Conservation (phyloP, 2,113 vertebrate species). For the Ovibos moschatus region DNA sequence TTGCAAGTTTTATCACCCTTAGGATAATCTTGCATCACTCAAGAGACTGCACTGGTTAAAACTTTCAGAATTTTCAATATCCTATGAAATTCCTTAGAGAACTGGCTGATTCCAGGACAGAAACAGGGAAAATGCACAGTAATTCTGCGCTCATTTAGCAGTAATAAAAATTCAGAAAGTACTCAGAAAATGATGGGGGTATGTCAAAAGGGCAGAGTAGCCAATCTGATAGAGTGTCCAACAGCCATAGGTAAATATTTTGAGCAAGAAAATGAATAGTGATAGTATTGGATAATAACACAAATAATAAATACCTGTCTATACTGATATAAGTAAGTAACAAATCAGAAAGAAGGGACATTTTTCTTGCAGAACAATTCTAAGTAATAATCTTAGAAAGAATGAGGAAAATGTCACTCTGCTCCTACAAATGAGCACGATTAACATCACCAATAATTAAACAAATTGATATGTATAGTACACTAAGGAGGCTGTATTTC, state of each 20-base stretch:
- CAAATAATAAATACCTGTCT: neutral
- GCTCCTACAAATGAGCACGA: neutral
- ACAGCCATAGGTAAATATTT: neutral
- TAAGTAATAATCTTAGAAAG: neutral
- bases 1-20: neutral
- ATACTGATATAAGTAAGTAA: neutral
- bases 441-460: neutral
- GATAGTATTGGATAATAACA: neutral
- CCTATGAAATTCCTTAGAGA: neutral
- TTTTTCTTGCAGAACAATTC: neutral
- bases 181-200: neutral
- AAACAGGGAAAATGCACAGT: neutral
- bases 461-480: rapidly evolving
- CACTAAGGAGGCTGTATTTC: neutral
- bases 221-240: neutral
- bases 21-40: neutral
- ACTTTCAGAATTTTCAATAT: neutral
- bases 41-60: neutral
- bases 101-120: neutral
- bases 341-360: neutral
- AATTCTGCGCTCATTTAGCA: neutral
- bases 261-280: neutral
- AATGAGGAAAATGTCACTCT: neutral
- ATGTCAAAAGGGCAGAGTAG: neutral
- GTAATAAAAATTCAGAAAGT: neutral